These are phyloP conservation scores for Podocnemis expansa DNA, from an alignment of 2,113 vertebrate genomes.

Conservation along the genomic window DNA sequence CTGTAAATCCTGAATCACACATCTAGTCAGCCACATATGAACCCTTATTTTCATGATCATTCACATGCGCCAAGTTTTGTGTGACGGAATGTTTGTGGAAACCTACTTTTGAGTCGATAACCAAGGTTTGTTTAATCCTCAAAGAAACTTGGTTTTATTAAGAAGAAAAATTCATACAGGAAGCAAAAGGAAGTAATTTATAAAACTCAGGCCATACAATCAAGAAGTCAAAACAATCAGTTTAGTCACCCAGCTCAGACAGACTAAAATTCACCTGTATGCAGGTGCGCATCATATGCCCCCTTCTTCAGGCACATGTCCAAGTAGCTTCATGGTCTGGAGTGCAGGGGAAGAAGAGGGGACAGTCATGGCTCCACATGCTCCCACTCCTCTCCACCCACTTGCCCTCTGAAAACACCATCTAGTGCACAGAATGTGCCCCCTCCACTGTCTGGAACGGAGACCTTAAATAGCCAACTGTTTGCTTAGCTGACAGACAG, in stretches of 20 bases:
- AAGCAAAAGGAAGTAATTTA: background rate
- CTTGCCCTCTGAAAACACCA: background rate
- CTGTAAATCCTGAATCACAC: background rate
- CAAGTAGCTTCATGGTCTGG: background rate
- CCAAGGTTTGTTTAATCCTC: background rate
- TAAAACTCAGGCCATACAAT: background rate
- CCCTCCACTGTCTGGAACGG: background rate
- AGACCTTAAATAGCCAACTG: background rate
- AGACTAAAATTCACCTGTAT: background rate
- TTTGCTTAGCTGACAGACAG: background rate
- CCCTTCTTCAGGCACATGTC: fast-evolving
- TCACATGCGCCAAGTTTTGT: background rate
- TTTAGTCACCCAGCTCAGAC: background rate
- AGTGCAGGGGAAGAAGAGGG: background rate
- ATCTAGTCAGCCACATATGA: background rate
- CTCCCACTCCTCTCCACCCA: background rate
- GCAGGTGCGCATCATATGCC: fast-evolving
- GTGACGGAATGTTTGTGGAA: background rate
- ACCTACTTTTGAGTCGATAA: background rate
- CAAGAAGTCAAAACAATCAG: background rate
- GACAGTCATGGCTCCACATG: background rate
- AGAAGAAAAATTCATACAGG: background rate
- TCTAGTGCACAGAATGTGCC: background rate
- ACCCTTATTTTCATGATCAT: background rate
- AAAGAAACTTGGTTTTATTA: background rate